These are phyloP conservation scores for Drosophila suboccidentalis DNA, from an alignment of 2,888 invertebrate species.

Conservation along the genomic window DNA sequence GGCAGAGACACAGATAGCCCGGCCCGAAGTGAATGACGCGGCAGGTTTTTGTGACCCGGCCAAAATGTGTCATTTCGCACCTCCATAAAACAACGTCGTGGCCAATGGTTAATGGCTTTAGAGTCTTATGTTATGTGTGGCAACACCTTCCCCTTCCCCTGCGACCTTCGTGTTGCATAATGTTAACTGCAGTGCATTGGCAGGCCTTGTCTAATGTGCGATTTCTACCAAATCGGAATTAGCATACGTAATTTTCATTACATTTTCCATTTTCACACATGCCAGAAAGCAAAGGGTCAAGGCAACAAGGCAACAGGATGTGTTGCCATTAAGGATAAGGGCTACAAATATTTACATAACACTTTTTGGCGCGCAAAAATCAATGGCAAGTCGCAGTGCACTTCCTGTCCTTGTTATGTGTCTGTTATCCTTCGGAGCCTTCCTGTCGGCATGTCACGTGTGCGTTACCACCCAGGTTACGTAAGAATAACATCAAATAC, in stretches of 20 bases:
- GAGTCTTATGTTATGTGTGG: no score
- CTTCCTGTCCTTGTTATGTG: slow-evolving; percentile 27
- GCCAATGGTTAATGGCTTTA: slow-evolving; percentile 33
- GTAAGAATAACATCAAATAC: slow-evolving; percentile 35
- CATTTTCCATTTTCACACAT: slow-evolving; percentile 59
- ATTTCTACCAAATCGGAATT: slow-evolving; percentile 61
- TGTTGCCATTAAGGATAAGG: slow-evolving; percentile 9
- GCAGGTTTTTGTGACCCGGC: slow-evolving; percentile 65
- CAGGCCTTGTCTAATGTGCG: slow-evolving; percentile 69
- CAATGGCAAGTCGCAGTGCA: slow-evolving; percentile 33
- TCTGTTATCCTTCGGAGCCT: slow-evolving; percentile 37
- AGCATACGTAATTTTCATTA: slow-evolving; percentile 47
- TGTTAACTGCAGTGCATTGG: slow-evolving; percentile 49
- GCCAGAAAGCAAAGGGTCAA: slow-evolving; percentile 64
- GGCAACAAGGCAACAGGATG: slow-evolving; percentile 61
- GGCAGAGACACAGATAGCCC: neutral
- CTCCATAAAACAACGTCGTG: slow-evolving; percentile 66
- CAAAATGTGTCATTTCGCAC: slow-evolving; percentile 79
- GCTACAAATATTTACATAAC: slow-evolving; percentile 65
- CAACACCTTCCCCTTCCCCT: neutral
- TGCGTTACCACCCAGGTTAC: slow-evolving; percentile 71
- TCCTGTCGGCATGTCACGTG: slow-evolving; percentile 71
- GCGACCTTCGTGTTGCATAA: slow-evolving; percentile 61
- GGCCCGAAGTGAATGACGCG: slow-evolving; percentile 67
- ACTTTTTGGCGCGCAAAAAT: slow-evolving; percentile 74